phyloP scores from a whole-genome alignment of 1,140 invertebrate genomes.

The Tribolium madens region DNA sequence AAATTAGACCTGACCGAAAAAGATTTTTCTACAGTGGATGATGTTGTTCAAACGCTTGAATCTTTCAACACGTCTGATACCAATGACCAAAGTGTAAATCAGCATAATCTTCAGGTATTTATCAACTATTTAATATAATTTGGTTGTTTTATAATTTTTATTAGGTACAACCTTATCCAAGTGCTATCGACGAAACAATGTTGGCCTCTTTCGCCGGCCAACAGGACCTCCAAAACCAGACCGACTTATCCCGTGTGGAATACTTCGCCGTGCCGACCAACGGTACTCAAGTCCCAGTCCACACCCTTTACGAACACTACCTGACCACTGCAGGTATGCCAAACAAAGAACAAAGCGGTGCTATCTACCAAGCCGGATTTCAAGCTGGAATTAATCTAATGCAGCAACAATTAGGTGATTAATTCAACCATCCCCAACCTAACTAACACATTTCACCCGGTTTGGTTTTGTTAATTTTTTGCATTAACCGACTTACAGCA shows the following conservation, averaged over 20 bases:
- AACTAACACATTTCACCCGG: not conserved
- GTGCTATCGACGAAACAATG: slow-evolving; percentile 62
- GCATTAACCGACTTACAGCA: slow-evolving; percentile 51
- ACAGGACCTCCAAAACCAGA: slow-evolving; percentile 53
- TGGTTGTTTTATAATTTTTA: slow-evolving; percentile 17
- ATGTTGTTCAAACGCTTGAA: slow-evolving; percentile 71
- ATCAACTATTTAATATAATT: not conserved
- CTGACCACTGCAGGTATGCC: slow-evolving; percentile 57
- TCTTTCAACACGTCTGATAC: slow-evolving; percentile 69
- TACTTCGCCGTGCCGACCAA: slow-evolving; percentile 70
- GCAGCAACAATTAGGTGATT: slow-evolving; percentile 62
- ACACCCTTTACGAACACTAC: slow-evolving; percentile 63
- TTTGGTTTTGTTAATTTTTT: not conserved
- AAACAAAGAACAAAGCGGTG: slow-evolving; percentile 59
- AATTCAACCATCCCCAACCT: not conserved
- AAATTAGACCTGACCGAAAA: slow-evolving; percentile 55
- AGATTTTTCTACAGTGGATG: slow-evolving; percentile 65
- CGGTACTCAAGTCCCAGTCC: slow-evolving; percentile 63
- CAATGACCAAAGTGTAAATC: slow-evolving; percentile 62
- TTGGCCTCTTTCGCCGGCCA: slow-evolving; percentile 60
- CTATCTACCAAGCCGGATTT: slow-evolving; percentile 65
- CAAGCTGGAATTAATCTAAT: slow-evolving; percentile 65
- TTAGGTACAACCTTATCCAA: slow-evolving; percentile 61
- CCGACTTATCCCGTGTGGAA: slow-evolving; percentile 64
- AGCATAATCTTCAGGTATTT: slow-evolving; percentile 59